These are phyloP conservation scores for Tetramorium bicarinatum DNA, from an alignment of 2,888 invertebrate species.

Conservation along the genomic window DNA sequence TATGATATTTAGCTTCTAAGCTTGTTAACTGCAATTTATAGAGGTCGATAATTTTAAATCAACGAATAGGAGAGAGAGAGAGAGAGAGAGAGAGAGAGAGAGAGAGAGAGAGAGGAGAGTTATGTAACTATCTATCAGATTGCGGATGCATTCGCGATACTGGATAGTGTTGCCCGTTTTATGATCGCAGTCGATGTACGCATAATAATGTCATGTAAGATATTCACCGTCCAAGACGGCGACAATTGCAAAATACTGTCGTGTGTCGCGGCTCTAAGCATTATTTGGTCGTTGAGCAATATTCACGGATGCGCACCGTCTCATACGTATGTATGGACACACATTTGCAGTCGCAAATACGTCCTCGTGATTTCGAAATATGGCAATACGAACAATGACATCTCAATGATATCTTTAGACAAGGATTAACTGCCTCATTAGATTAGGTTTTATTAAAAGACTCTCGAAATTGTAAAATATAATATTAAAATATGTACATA, in stretches of 20 bases:
- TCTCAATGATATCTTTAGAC: conserved; percentile 23
- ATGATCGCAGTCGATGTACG: conserved; percentile 8
- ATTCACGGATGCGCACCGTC: background rate
- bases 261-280: background rate
- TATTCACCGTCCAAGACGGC: conserved; percentile 30
- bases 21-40: background rate
- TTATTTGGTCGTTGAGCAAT: conserved; percentile 28
- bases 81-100: background rate
- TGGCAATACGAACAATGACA: background rate
- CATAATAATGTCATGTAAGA: conserved; percentile 24
- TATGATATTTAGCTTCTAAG: background rate
- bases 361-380: conserved; percentile 16
- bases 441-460: background rate
- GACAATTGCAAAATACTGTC: conserved; percentile 47
- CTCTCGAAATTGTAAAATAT: background rate
- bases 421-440: background rate
- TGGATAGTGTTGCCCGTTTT: conserved; percentile 18
- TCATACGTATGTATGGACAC: background rate
- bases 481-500: background rate
- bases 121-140: conserved; percentile 6
- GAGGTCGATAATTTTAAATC: conserved; percentile 13
- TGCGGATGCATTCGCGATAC: conserved; percentile 8
- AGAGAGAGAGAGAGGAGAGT: background rate
- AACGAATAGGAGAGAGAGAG: background rate
- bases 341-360: conserved; percentile 3